Evolutionary conservation across 2,797 vertebrate species (phyloP), one percentile per base, ranked within the genome.

Genomic region (Synanceia verrucosa): DNA sequence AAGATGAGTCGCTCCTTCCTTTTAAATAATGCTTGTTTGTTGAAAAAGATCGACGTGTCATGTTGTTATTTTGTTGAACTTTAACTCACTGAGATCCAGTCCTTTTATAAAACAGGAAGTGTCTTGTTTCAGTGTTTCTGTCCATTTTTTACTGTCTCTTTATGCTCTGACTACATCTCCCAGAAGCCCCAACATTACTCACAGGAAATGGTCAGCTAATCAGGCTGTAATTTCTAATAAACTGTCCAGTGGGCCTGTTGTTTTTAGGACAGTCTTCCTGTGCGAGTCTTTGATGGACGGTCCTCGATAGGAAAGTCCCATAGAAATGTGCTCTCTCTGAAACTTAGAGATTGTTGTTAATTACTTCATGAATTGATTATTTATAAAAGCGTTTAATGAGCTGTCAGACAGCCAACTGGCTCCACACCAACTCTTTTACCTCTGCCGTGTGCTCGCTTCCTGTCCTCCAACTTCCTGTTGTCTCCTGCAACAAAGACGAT

Each of bases 361-460:
- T 86, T 84, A 86, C 70, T 76, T 72, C 75, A 84, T 84, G 73
- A 76, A 64, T 77, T 82, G 74, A 87, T 90, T 82, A 81, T 86
- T 88, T 86, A 82, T 87, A 50, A 85, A 88, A 81, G 7, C 76
- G 56, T 71, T 81, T 81, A 86, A 88, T 85, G 77, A 90, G 82
- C 63, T 85, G 80, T 83, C 72, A 87, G 78, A 50, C 61, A 52
- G 78, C 85, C 83, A 87, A 80, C 76, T 86, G 83, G 78, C 70
- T 82, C 66, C 19, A 58, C 50, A 76, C 60, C 85, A 85, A 39
- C 13, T 82, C 59, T 74, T n/a, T 59, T 65, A 58, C 53, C 62
- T 82, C 73, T 36, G 31, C 3, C 10, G 36, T 39, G 52, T 31
- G 31, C 28, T 46, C 34, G 55, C 50, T 56, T 48, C 14, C 12